Base-by-base conservation (phyloP, 2,888 invertebrate genomes). In the Spialia ferax region DNA sequence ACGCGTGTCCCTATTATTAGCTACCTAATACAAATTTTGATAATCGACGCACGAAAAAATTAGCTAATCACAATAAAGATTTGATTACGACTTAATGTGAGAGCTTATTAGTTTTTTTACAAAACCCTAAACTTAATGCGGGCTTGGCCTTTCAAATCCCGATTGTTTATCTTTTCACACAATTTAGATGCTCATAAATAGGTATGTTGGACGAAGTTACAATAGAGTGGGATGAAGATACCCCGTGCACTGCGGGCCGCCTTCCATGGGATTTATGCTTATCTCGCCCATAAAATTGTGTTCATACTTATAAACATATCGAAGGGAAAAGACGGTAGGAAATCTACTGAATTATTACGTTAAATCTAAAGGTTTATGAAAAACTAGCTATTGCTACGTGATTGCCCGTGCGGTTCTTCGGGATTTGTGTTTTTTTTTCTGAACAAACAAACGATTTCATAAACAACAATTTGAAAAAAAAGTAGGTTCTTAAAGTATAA, bases 221-320 rank as follows among this genome's bases (percentile, higher is more conserved):
- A 88, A 87, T 89, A 88, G 86, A 87, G 80, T 74, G 75, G 84
- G 81, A 84, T 83, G 84, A 87, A 85, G 81, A 82, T 81, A 84
- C 32, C 29, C 22, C 26, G 45, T 18, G 8, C 45, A 80, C 80
- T 77, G 81, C 73, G 76, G 79, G 81, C 84, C 84, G 81, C 84
- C 82, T 84, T 75, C 85, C 70, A 74, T 72, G 78, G 78, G 86
- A 89, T 89, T 89, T 89, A 91, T 87, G 78, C 86, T 88, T 90
- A 91, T 91, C 90, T 90, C 78, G 73, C 76, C 81, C 78, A 87
- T 91, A 90, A 89, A 91, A 76, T 79, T 80, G 87, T 84, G 88
- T 89, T 90, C 89, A 89, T 88, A 86, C 87, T 85, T 88, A 89
- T 89, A 89, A 88, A 88, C 86, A 89, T 88, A 87, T 87, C 87